Evolutionary conservation across 2,888 invertebrate genomes (phyloP).

Genomic region (Gasteruption jaculator): DNA sequence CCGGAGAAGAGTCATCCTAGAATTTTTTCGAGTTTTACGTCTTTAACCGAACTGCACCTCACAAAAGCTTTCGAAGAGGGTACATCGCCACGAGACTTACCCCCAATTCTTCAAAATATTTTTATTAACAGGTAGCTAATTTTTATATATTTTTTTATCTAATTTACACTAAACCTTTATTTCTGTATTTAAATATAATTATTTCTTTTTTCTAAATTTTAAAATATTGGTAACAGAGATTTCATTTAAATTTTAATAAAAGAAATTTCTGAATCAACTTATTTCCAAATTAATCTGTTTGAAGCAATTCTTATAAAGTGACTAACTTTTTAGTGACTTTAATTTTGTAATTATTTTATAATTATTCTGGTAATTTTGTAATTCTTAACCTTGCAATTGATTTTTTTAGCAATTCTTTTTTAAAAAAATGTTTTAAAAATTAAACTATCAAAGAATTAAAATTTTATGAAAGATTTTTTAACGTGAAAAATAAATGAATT

Average conservation of each 20-base stretch:
- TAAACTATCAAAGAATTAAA: too few relatives aligned
- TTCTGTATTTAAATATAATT: not conserved
- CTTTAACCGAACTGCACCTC: slow-evolving; percentile 66
- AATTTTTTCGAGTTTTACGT: slow-evolving; percentile 67
- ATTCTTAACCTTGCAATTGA: too few relatives aligned
- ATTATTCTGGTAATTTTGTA: too few relatives aligned
- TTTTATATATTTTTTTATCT: slow-evolving; percentile 1
- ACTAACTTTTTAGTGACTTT: too few relatives aligned
- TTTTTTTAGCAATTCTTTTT: too few relatives aligned
- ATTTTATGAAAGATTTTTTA: too few relatives aligned
- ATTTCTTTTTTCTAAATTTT: slow-evolving; percentile 1
- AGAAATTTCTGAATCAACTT: not conserved
- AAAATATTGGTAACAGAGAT: slow-evolving; percentile 2
- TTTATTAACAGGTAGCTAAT: slow-evolving; percentile 63
- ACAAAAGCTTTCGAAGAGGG: slow-evolving; percentile 71
- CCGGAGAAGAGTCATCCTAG: slow-evolving; percentile 63
- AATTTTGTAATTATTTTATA: too few relatives aligned
- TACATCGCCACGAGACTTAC: slow-evolving; percentile 56
- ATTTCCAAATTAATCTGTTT: slow-evolving; percentile 5
- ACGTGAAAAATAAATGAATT: too few relatives aligned
- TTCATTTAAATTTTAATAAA: slow-evolving; percentile 1
- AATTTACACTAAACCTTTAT: not conserved
- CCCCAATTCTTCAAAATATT: slow-evolving; percentile 66
- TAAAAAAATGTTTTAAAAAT: too few relatives aligned
- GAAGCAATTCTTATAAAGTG: too few relatives aligned